Conservation (phyloP, 2,888 invertebrate species). For the Sericinus montela region DNA sequence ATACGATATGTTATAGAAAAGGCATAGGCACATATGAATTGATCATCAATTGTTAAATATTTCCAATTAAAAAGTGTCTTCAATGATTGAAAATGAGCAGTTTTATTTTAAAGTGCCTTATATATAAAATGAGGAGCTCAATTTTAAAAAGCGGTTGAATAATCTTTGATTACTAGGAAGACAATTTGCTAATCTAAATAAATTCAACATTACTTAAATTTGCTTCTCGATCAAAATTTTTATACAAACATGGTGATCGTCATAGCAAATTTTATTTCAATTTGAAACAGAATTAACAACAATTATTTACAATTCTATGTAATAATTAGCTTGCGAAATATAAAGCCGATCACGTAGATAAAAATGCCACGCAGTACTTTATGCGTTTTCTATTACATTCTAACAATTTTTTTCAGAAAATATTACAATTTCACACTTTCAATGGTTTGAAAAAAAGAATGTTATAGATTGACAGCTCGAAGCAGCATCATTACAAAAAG, state of each 20-base stretch:
- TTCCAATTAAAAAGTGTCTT: neutral
- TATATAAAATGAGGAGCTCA: slow-evolving; percentile 1
- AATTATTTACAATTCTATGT: no score
- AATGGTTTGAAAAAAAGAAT: no score
- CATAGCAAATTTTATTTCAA: no score
- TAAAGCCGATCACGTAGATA: no score
- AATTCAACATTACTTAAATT: neutral
- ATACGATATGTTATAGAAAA: slow-evolving; percentile 25
- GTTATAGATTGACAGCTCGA: neutral
- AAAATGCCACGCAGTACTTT: no score
- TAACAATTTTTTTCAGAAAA: no score
- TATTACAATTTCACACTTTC: no score
- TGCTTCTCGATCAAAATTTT: neutral
- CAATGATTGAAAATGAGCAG: neutral
- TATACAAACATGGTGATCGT: neutral
- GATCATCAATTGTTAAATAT: neutral
- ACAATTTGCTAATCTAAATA: neutral
- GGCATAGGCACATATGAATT: slow-evolving; percentile 13
- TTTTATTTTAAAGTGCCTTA: neutral
- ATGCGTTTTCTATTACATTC: no score
- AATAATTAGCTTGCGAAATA: no score
- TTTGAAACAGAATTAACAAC: no score
- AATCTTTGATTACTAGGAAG: neutral
- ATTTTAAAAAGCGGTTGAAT: neutral
- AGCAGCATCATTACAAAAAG: slow-evolving; percentile 16